Percentiles rank a stretch among this genome's conserved stretches.
Evolutionary conservation across 2,888 invertebrate species (phyloP).

Genomic region (Abrostola tripartita): DNA sequence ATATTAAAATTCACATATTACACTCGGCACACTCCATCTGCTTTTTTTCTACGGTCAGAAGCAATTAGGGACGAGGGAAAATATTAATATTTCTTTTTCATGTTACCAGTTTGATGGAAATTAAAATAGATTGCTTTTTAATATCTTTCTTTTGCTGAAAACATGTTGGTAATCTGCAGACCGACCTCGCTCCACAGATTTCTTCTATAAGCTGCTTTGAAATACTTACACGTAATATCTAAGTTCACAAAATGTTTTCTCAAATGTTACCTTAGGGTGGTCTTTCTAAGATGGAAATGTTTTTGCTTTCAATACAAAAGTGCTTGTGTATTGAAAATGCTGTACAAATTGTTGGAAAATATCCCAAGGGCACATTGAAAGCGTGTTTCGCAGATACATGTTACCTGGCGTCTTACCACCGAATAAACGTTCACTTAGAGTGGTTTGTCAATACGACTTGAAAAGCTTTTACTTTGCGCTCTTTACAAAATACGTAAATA

Average conservation of each 20-base stretch:
- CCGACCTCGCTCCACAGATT: constrained; percentile 15
- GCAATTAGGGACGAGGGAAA: constrained; percentile 63
- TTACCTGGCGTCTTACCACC: constrained; percentile 66
- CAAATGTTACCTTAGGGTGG: constrained; percentile 59
- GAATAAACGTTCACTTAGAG: constrained; percentile 72
- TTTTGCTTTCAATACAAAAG: constrained; percentile 61
- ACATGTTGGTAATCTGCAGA: constrained; percentile 41
- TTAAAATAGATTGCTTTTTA: constrained; percentile 65
- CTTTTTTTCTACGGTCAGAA: constrained; percentile 50
- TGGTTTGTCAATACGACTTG: constrained; percentile 76
- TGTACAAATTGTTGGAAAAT: constrained; percentile 60
- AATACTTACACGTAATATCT: constrained; percentile 17
- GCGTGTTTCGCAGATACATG: constrained; percentile 62
- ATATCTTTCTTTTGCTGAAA: constrained; percentile 43
- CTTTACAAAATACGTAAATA: constrained; percentile 51
- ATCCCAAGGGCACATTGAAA: constrained; percentile 66
- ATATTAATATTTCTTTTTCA: constrained; percentile 60
- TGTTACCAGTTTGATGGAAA: constrained; percentile 59
- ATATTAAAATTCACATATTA: constrained; percentile 51
- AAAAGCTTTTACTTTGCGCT: constrained; percentile 71
- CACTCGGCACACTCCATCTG: constrained; percentile 45
- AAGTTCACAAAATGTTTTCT: constrained; percentile 23
- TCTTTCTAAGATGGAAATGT: constrained; percentile 56
- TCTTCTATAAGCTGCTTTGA: constrained; percentile 13
- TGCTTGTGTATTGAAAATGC: constrained; percentile 61